A percentile compares a stretch with the other conserved stretches of the same genome.
These are phyloP conservation scores for Sebastes diploproa DNA, from an alignment of 2,797 vertebrate species.

Conservation along the genomic window DNA sequence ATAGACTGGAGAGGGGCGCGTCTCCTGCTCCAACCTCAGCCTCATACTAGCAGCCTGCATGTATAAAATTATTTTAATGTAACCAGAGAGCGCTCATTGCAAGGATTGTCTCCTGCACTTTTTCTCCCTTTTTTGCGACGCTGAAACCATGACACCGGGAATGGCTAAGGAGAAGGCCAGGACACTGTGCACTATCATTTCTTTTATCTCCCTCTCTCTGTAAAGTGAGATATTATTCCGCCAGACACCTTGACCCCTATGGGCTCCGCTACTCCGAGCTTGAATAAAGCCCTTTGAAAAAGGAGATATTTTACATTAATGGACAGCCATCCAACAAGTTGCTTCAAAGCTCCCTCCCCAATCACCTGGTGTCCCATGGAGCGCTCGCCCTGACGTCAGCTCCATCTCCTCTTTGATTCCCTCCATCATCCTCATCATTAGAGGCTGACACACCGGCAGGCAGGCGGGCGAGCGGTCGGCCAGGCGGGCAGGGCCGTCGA, in stretches of 20 bases:
- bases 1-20: slow-evolving; percentile 13
- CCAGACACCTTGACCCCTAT: slow-evolving; percentile 77
- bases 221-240: slow-evolving; percentile 74
- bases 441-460: slow-evolving; percentile 78
- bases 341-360: slow-evolving; percentile 83
- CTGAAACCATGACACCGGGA: slow-evolving; percentile 55
- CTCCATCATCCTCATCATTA: slow-evolving; percentile 85
- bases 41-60: slow-evolving; percentile 7
- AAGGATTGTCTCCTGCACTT: slow-evolving; percentile 36
- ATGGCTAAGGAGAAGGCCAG: slow-evolving; percentile 55
- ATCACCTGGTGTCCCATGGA: slow-evolving; percentile 82
- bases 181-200: slow-evolving; percentile 41
- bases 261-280: slow-evolving; percentile 69
- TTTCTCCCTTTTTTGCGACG: slow-evolving; percentile 27
- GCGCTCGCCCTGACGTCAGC: slow-evolving; percentile 69
- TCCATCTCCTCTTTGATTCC: slow-evolving; percentile 82
- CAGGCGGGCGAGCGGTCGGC: slow-evolving; percentile 60
- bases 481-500: slow-evolving; percentile 47
- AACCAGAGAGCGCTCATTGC: slow-evolving; percentile 42
- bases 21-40: neutral
- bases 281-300: slow-evolving; percentile 85
- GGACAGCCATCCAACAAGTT: slow-evolving; percentile 85
- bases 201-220: slow-evolving; percentile 57
- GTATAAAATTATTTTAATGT: slow-evolving; percentile 34
- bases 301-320: slow-evolving; percentile 86